A percentile compares a stretch with the other conserved stretches of the same genome.
These are phyloP conservation scores for Seriola dumerili DNA, from an alignment of 2,113 vertebrate genomes.

Conservation along the genomic window DNA sequence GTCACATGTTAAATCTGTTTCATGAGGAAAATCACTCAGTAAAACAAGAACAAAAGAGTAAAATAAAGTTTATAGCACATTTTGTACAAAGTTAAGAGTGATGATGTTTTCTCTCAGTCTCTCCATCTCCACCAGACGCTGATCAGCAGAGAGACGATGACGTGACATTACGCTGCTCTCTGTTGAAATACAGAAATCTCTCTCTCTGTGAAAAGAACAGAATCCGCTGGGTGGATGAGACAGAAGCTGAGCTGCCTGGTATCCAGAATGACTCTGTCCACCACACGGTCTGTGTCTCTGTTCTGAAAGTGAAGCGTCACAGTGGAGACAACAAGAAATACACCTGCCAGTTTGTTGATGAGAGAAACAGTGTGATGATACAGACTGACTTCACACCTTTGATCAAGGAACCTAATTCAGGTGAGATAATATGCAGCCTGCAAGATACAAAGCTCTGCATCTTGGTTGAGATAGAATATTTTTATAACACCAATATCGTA, in stretches of 20 bases:
- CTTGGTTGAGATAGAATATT: no score
- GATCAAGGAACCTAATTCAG: not conserved
- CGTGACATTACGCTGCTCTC: slow-evolving; percentile 21
- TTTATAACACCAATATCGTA: no score
- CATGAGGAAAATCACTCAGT: no score
- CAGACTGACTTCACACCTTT: slow-evolving; percentile 17
- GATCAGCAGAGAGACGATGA: not conserved
- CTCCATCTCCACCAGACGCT: not conserved
- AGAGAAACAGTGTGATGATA: fast-evolving
- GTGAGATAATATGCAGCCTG: no score
- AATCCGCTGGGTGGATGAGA: slow-evolving; percentile 26
- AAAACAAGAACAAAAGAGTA: no score
- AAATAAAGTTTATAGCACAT: no score
- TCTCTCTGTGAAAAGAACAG: fast-evolving
- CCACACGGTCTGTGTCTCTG: not conserved
- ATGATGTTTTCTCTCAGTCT: slow-evolving; percentile 36
- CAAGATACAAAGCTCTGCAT: no score
- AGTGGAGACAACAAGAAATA: not conserved
- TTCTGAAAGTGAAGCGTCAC: slow-evolving; percentile 31
- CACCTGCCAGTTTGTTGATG: slow-evolving; percentile 40
- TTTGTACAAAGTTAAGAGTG: not conserved
- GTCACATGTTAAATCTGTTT: no score
- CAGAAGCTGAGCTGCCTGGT: not conserved
- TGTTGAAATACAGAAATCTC: fast-evolving
- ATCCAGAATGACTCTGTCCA: no score